Conservation (phyloP, 1,140 invertebrate species). For the Pollicipes pollicipes region DNA sequence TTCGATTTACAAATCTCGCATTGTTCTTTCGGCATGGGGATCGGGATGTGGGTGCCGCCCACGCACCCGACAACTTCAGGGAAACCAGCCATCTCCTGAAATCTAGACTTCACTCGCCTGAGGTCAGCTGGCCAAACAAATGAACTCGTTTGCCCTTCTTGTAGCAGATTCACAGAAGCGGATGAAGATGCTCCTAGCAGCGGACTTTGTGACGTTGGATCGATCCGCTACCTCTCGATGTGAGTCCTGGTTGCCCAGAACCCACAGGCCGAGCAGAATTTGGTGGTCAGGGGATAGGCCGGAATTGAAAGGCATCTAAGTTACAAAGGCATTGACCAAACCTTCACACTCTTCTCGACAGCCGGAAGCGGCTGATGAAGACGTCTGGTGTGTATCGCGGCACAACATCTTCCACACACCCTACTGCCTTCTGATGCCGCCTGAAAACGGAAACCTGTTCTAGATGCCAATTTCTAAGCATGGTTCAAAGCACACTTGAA, state of each 20-base stretch:
- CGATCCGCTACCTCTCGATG: background rate
- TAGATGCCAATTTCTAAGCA: too few relatives aligned
- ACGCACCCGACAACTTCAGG: too few relatives aligned
- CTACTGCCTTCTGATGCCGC: background rate
- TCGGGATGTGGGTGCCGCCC: too few relatives aligned
- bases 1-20: too few relatives aligned
- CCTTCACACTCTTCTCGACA: background rate
- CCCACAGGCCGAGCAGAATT: background rate
- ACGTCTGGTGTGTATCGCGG: background rate
- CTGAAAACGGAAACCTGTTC: too few relatives aligned
- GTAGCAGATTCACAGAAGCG: background rate
- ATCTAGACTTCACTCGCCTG: too few relatives aligned
- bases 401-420: background rate
- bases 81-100: too few relatives aligned
- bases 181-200: background rate
- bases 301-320: background rate
- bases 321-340: background rate
- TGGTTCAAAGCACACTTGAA: too few relatives aligned
- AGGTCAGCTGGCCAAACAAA: too few relatives aligned
- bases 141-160: too few relatives aligned
- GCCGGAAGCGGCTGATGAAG: background rate
- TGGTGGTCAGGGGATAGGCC: background rate
- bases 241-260: background rate
- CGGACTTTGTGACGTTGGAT: background rate
- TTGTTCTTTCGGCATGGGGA: too few relatives aligned